Percentiles rank a stretch among this genome's conserved stretches.
These are phyloP conservation scores for Lacerta agilis DNA, from an alignment of 2,797 vertebrate genomes.

Conservation along the genomic window DNA sequence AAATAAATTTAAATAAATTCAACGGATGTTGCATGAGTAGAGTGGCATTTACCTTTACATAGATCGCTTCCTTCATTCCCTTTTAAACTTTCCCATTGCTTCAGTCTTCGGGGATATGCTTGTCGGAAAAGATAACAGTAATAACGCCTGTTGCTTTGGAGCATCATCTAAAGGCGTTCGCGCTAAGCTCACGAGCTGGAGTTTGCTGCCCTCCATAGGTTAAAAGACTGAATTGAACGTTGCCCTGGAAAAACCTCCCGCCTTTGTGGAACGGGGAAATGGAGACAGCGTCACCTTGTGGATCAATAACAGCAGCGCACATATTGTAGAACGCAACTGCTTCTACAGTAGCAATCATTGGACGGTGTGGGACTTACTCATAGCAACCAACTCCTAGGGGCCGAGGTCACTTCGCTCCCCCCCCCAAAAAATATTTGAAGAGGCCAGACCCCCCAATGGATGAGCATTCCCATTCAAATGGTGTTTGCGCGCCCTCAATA, in stretches of 20 bases:
- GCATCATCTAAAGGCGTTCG: background rate
- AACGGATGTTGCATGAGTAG: background rate
- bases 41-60: background rate
- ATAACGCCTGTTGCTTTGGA: background rate
- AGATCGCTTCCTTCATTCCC: background rate
- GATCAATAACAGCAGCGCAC: background rate
- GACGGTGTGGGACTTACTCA: too few relatives aligned
- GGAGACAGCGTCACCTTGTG: conserved; percentile 63
- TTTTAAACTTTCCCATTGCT: background rate
- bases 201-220: conserved; percentile 67
- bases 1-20: background rate
- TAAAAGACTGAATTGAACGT: fast-evolving
- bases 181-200: background rate
- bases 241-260: background rate
- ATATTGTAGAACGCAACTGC: background rate
- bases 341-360: background rate
- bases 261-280: background rate
- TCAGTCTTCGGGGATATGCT: background rate
- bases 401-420: too few relatives aligned
- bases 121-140: background rate
- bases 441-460: too few relatives aligned
- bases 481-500: too few relatives aligned
- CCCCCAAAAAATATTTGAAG: too few relatives aligned
- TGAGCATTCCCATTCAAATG: too few relatives aligned
- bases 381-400: too few relatives aligned